phyloP scores from a whole-genome alignment of 92 coral and sea anemone genomes.

The Porites cylindrica region DNA sequence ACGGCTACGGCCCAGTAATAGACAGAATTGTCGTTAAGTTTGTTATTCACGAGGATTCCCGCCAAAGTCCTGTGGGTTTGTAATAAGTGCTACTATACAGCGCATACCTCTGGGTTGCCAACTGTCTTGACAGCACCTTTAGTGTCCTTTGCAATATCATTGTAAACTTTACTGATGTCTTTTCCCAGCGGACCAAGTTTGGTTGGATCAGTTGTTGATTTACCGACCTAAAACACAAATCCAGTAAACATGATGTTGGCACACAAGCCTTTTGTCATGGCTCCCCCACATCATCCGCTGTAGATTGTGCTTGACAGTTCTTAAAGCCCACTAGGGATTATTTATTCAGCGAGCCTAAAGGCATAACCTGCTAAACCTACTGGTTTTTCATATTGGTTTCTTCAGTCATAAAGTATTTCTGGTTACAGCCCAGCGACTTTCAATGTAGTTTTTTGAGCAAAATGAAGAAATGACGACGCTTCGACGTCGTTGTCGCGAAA shows the following conservation, averaged over 20 bases:
- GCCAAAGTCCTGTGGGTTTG: neutral
- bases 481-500: too few species aligned
- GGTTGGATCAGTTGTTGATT: slow-evolving; percentile 90
- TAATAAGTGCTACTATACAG: neutral
- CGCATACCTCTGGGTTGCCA: slow-evolving; percentile 89
- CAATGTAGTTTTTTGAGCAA: too few species aligned
- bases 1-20: too few species aligned
- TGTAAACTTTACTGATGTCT: slow-evolving; percentile 87
- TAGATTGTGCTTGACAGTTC: neutral
- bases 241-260: neutral
- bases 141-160: slow-evolving; percentile 86
- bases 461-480: too few species aligned
- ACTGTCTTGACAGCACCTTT: slow-evolving; percentile 95
- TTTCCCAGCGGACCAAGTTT: slow-evolving; percentile 95
- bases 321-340: neutral
- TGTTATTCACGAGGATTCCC: too few species aligned
- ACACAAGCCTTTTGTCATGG: neutral
- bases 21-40: too few species aligned
- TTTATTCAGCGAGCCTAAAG: too few species aligned
- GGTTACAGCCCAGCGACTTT: too few species aligned
- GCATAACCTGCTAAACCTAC: too few species aligned
- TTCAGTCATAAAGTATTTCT: too few species aligned
- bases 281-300: neutral
- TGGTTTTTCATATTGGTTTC: too few species aligned
- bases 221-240: slow-evolving; percentile 79